Evolutionary conservation across 2,113 vertebrate species (phyloP), one percentile per base, ranked within the genome.

Genomic region (Odocoileus hemionus): DNA sequence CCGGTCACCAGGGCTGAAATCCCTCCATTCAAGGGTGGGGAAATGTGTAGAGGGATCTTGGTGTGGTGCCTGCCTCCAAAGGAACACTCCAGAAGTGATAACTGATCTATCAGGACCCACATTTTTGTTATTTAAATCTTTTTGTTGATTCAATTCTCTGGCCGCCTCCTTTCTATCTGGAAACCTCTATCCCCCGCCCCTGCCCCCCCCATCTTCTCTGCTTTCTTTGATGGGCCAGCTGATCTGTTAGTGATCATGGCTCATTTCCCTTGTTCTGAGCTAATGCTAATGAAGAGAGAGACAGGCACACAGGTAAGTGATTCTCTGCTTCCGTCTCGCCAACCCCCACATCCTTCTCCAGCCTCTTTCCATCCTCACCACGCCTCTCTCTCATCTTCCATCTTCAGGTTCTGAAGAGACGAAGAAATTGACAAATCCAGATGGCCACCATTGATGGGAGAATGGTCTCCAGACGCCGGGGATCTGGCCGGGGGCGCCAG

Each of bases 271-370:
- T 28, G 17, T 85, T 97, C 80, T 84, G 97, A 98, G 95, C 88
- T 98, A 98, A 96, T 99, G 99, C 98, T 99, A 98, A 52, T 80
- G 17, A 52, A 21, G 15, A 99, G 99, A 98, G 98, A 99, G 98
- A 97, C 96, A 94, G 98, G 95, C 43, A 80, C 90, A 95, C 98
- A 76, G 96, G 94, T 88, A 94, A 98, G 89, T 98, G 96, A 89
- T 21, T 98, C 95, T 98, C 97, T 96, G 50, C 95, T 94, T n/a
- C 21, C 3, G 13, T 28, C 16, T n/a, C 5, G 3, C 52, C 45
- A 25, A 43, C 43, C 19, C 39, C n/a, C 23, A 33, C 6, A 1
- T 14, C 57, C 45, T 8, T 45, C 45, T 45, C 21, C 50, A 14
- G 43, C 39, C 43, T 89, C 13, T 0, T 45, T 76, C 25, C 57